Conservation (phyloP, 2,888 invertebrate species). For the Eudasyphora cyanicolor region DNA sequence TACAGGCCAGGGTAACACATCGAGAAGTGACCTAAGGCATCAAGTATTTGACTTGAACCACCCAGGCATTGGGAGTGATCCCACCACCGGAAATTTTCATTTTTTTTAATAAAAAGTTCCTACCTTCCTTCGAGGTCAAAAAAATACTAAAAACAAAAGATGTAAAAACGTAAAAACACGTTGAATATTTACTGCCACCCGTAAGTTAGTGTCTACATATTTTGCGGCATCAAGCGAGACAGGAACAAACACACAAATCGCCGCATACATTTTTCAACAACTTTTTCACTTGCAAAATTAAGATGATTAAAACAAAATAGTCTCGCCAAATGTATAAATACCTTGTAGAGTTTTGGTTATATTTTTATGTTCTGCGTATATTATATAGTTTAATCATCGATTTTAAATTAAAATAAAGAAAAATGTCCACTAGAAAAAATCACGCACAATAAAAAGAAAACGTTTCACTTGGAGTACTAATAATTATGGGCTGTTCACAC, state of each 20-base stretch:
- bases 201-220: constrained; percentile 2
- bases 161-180: not conserved
- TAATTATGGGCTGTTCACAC: no score
- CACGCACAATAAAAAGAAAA: constrained; percentile 56
- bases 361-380: constrained; percentile 18
- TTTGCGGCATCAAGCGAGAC: constrained; percentile 41
- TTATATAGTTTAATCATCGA: not conserved
- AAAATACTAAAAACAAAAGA: constrained; percentile 4
- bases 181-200: not conserved
- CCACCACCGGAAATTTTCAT: no score
- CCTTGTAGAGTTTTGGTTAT: constrained; percentile 16
- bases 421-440: constrained; percentile 42
- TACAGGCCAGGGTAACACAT: no score
- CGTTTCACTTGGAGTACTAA: no score
- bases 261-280: constrained; percentile 46
- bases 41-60: no score
- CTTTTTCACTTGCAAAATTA: constrained; percentile 17
- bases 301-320: not conserved
- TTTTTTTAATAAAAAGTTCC: constrained; percentile 60
- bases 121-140: constrained; percentile 23
- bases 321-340: constrained; percentile 52
- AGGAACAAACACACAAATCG: constrained; percentile 7
- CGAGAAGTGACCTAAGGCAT: no score
- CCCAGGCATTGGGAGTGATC: no score
- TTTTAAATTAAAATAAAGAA: no score